Evolutionary conservation across 2,888 invertebrate species (phyloP), one percentile per base, ranked within the genome.

Genomic region (Piscicola geometra): DNA sequence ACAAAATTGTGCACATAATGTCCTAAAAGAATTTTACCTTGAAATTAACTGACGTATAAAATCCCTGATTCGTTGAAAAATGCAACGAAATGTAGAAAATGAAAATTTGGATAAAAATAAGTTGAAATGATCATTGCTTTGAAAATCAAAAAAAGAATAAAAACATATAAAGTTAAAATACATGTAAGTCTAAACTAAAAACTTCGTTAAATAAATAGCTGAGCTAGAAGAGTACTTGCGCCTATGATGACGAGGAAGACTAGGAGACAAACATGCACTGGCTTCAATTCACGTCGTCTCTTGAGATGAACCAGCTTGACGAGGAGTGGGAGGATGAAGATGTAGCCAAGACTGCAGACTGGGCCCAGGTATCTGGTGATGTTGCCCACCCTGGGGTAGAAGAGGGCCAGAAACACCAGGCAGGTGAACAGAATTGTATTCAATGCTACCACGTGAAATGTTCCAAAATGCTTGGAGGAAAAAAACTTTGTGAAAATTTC

Each of bases 311-410:
- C 88, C 77, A 93, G 86, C 82, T 93, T 90, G 18, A 94, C 88
- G n/a, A 92, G 82, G 77, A 91, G 90, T 0, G 94, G 94, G 33
- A 94, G 86, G 0, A 92, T 89, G 86, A 94, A 94, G 15, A 94
- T 89, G 84, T 93, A 93, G 0, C 93, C 90, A 73, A 94, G 86
- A 0, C 94, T 94, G 82, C 93, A 92, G 30, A 93, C 86, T 0
- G 94, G 92, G 66, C 94, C 94, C 0, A 93, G 92, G 85, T 92
- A 94, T 81, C 93, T 89, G 78, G 94, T 91, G 79, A 95, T 90
- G 33, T 90, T 92, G 52, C 94, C 94, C 76, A 95, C 91, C 80
- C 89, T 89, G 0, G 95, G 94, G 78, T 93, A 88, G 83, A 92
- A 91, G 78, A 92, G 90, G 0, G 94, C 93, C 82, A 94, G 91